Base-by-base conservation (phyloP, 2,888 invertebrate genomes). In the Smittia sp. region DNA sequence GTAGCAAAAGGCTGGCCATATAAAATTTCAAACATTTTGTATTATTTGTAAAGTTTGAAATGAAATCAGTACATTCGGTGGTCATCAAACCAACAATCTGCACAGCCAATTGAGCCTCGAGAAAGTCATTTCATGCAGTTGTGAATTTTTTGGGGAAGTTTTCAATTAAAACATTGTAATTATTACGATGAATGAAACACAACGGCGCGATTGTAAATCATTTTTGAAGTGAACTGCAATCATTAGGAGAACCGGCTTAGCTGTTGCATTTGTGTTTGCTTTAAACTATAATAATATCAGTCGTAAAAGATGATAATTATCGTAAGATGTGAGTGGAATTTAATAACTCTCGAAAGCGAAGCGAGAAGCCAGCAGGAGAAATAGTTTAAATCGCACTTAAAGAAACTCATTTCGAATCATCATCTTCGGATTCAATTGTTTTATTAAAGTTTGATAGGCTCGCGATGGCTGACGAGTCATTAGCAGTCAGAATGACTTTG, bases 111-210 rank as follows among this genome's bases (percentile, higher is more conserved):
- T 9, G 32, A 3, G 9, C 32, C 4, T 32, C 32, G 32, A 32
- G 9, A 32, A n/a, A n/a, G n/a, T n/a, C 32, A 46, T 46, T 46
- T 46, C 52, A 46, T 46, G 11, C 52, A 18, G 11, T 18, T 13
- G 18, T 46, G 11, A 13, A 46, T 46, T 46, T 46, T 46, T 32
- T 9, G 32, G 46, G 68, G 46, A 68, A 68, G 46, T 68, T 46
- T 68, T 68, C 68, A 68, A 68, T 68, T 68, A 68, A 68, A 46
- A 15, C 41, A n/a, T 68, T 68, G 38, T 41, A 46, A 68, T 68
- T 68, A 46, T 68, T 32, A 6, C 32, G 32, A 32, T 32, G 32
- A 32, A 32, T 32, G 32, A 32, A 32, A 32, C 4, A 32, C 32
- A 32, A 32, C 32, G 32, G 32, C 9, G 32, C 32, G 32, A 32